Percentiles rank a stretch among this genome's conserved stretches.
Conservation (phyloP, 2,797 vertebrate species). For the Cuniculus paca region DNA sequence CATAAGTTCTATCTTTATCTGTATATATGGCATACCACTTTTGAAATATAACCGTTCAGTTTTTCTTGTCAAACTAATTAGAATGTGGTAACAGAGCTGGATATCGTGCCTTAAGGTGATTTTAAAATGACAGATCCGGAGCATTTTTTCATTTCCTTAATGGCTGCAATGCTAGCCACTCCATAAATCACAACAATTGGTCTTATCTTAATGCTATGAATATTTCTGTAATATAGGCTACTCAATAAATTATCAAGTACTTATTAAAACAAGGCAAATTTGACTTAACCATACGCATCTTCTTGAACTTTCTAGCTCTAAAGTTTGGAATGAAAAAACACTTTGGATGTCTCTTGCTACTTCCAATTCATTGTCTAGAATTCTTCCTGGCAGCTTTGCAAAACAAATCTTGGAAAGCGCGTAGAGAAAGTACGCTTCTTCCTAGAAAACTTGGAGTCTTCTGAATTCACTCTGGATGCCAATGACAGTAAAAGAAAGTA, state of each 20-base stretch:
- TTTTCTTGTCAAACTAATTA: conserved; percentile 83
- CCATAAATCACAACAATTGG: conserved; percentile 72
- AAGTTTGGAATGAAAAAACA: conserved; percentile 70
- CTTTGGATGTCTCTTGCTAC: conserved; percentile 86
- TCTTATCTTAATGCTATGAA: conserved; percentile 75
- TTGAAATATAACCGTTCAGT: background rate
- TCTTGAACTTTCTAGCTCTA: conserved; percentile 56
- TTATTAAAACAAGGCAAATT: conserved; percentile 55
- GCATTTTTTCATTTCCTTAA: conserved; percentile 69
- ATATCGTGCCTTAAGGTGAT: conserved; percentile 80
- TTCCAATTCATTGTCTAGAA: conserved; percentile 87
- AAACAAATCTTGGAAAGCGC: conserved; percentile 88
- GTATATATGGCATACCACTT: background rate
- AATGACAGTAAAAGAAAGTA: conserved; percentile 59
- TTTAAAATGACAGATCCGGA: conserved; percentile 82
- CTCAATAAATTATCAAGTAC: conserved; percentile 79
- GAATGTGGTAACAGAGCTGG: conserved; percentile 77
- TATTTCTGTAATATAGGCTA: conserved; percentile 78
- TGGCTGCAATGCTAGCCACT: conserved; percentile 71
- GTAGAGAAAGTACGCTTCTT: conserved; percentile 88
- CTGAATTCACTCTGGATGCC: conserved; percentile 77
- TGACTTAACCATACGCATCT: conserved; percentile 77
- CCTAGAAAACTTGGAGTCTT: conserved; percentile 84
- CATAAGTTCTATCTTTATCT: background rate
- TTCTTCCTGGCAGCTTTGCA: conserved; percentile 88